A percentile compares a stretch with the other conserved stretches of the same genome.
Conservation (phyloP, 2,113 vertebrate species). For the Sinocyclocheilus grahami region DNA sequence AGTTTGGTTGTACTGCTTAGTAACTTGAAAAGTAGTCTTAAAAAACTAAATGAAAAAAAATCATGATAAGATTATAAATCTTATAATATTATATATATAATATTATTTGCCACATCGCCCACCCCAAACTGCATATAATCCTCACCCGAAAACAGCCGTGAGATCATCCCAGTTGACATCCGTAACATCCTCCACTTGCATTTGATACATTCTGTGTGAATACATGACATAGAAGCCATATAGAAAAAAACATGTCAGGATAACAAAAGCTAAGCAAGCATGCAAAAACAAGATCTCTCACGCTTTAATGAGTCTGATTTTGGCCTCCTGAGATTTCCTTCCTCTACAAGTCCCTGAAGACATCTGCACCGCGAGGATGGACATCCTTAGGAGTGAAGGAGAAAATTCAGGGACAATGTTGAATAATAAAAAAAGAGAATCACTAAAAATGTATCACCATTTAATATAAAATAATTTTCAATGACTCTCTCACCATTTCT, state of each 20-base stretch:
- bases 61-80: too few species aligned
- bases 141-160: conserved; percentile 63
- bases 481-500: conserved; percentile 51
- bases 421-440: background rate
- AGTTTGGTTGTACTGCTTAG: too few species aligned
- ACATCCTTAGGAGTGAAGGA: conserved; percentile 63
- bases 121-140: background rate
- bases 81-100: too few species aligned
- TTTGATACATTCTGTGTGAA: conserved; percentile 65
- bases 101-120: too few species aligned
- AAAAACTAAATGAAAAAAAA: too few species aligned
- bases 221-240: background rate
- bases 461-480: background rate
- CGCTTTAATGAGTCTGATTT: conserved; percentile 70
- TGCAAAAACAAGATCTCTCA: conserved; percentile 46
- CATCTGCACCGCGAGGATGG: conserved; percentile 56
- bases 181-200: conserved; percentile 60
- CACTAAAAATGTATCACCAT: background rate
- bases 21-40: too few species aligned
- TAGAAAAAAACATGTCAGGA: background rate
- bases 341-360: conserved; percentile 1
- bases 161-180: conserved; percentile 71
- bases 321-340: conserved; percentile 37
- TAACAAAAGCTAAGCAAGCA: background rate
- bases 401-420: background rate